Evolutionary conservation across 2,888 invertebrate species (phyloP), one percentile per base, ranked within the genome.

Genomic region (Sicus ferrugineus): DNA sequence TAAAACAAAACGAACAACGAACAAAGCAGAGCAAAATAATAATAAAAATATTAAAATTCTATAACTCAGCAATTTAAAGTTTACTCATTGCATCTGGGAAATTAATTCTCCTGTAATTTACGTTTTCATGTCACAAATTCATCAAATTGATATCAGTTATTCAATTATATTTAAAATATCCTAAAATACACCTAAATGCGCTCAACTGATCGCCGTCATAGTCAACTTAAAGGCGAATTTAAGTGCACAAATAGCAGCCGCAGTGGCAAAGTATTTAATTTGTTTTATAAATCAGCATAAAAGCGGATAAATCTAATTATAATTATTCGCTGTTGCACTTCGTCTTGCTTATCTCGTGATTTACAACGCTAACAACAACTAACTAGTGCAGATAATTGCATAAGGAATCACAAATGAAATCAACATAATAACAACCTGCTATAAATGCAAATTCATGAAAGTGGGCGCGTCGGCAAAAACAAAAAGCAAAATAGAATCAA

Each of bases 261-360:
- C n/a, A 28, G 14, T 30, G 7, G 9, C 19, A 23, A 23, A 19
- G 26, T 54, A 3, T 28, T 30, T 56, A 28, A 11, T 28, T 26
- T 30, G 9, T 56, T 14, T 26, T 56, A 3, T 30, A 30, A 56
- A n/a, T 54, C 28, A n/a, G 14, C 14, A 30, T 19, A n/a, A 26
- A 28, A 14, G 16, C 16, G 56, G 16, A 7, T 30, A 16, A 56
- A 56, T 7, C 30, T 30, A 26, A 56, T 56, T 30, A 30, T 56
- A 42, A 42, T 42, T 34, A 34, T 54, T 56, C 3, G 56, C 30
- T 30, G 1, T 14, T 30, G 30, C 56, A 30, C 56, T 56, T 56
- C 11, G 56, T 56, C 16, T 56, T n/a, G 56, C n/a, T 54, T 56
- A 56, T 56, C 56, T 56, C 30, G 26, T 5, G 56, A 56, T 56